Percentiles rank a stretch among this genome's conserved stretches.
Conservation (phyloP, 2,113 vertebrate species). For the Dasyornis broadbenti region DNA sequence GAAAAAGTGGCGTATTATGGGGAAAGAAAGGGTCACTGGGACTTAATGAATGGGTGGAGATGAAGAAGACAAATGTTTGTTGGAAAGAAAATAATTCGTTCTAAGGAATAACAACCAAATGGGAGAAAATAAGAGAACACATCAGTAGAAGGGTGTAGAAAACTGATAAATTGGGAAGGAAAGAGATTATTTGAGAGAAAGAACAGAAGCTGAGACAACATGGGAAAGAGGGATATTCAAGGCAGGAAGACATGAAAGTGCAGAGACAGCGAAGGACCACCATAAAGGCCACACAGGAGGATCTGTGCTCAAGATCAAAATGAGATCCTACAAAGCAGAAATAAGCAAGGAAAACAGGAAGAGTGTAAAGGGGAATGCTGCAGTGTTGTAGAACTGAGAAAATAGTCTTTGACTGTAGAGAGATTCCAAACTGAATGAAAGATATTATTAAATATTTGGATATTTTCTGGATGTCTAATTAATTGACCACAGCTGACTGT, state of each 20-base stretch:
- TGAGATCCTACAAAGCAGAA: not conserved
- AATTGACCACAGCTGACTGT: not conserved
- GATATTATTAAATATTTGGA: not conserved
- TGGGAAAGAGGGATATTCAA: not conserved
- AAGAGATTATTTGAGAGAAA: not conserved
- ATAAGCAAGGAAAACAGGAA: not conserved
- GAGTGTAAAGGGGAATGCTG: not conserved
- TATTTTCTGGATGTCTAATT: not conserved
- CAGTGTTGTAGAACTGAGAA: not conserved
- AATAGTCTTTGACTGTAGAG: not conserved
- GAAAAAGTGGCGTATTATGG: not conserved
- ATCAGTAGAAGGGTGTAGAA: not conserved
- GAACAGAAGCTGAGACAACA: not conserved
- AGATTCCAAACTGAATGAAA: not conserved
- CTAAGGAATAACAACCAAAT: not conserved
- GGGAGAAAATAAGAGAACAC: not conserved
- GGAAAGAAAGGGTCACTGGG: not conserved
- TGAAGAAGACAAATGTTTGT: not conserved
- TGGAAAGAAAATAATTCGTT: not conserved
- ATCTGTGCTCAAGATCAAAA: not conserved
- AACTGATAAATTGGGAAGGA: not conserved
- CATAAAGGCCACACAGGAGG: not conserved
- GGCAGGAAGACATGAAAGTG: not conserved
- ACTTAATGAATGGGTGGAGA: not conserved
- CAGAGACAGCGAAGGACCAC: not conserved